A percentile compares a stretch with the other conserved stretches of the same genome.
Conservation (phyloP, 2,113 vertebrate species). For the Hemiscyllium ocellatum region DNA sequence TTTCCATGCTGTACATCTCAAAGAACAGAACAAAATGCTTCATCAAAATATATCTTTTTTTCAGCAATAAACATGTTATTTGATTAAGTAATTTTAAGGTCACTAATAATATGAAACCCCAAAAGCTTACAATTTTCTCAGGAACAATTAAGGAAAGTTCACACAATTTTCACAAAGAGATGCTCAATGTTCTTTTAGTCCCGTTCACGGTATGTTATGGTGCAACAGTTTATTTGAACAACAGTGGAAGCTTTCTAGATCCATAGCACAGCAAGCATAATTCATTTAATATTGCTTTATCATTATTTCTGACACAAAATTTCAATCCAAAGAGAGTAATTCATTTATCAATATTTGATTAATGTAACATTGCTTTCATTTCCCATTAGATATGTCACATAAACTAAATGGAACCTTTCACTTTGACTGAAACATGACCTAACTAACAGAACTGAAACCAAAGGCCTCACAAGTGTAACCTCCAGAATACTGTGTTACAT, state of each 20-base stretch:
- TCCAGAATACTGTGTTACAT: neutral
- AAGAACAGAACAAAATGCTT: no score
- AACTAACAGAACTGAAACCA: neutral
- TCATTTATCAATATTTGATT: neutral
- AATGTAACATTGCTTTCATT: neutral
- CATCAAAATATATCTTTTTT: no score
- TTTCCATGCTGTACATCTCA: no score
- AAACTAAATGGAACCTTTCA: neutral
- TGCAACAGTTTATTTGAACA: no score
- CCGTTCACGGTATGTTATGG: neutral
- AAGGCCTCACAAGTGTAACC: neutral
- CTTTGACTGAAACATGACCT: neutral
- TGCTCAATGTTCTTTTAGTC: neutral
- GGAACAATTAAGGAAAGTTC: neutral
- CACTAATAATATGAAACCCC: neutral
- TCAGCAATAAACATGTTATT: neutral
- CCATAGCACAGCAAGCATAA: neutral
- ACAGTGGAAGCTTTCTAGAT: neutral
- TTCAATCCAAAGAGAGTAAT: neutral
- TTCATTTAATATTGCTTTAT: no score
- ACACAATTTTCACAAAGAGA: neutral
- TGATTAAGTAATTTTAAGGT: neutral
- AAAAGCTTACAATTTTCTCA: neutral
- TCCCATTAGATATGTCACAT: neutral
- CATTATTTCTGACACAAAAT: neutral